These are phyloP conservation scores for Trisateles emortualis DNA, from an alignment of 2,888 invertebrate genomes.

Conservation along the genomic window DNA sequence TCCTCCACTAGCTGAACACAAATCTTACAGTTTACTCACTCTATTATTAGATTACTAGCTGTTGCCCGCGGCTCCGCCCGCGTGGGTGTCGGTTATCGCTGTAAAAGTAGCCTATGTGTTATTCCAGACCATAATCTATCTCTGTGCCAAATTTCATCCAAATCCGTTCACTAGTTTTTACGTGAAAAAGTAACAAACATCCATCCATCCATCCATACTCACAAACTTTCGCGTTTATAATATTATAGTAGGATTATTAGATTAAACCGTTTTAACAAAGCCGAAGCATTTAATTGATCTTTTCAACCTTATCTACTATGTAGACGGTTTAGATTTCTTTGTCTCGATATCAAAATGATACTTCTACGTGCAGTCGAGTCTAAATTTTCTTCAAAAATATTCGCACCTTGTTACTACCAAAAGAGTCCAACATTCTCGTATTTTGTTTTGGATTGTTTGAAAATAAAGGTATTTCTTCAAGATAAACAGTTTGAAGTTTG, in stretches of 20 bases:
- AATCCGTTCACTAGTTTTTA: no score
- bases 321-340: neutral
- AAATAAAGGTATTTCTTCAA: conserved; percentile 11
- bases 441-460: conserved; percentile 8
- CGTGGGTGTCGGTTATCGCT: no score
- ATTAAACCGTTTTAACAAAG: neutral
- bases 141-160: no score
- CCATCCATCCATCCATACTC: no score
- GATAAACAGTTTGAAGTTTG: conserved; percentile 7
- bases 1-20: neutral
- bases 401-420: conserved; percentile 4
- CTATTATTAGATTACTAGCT: neutral
- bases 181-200: no score
- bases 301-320: neutral
- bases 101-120: no score
- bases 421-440: conserved; percentile 4
- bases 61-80: no score
- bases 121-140: no score
- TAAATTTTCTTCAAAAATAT: neutral
- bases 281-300: neutral
- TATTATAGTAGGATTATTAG: no score
- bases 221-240: no score
- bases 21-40: neutral
- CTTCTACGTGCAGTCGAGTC: neutral
- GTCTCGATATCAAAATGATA: neutral